Evolutionary conservation across 2,797 vertebrate genomes (phyloP).

Genomic region (Notolepis coatsorum): DNA sequence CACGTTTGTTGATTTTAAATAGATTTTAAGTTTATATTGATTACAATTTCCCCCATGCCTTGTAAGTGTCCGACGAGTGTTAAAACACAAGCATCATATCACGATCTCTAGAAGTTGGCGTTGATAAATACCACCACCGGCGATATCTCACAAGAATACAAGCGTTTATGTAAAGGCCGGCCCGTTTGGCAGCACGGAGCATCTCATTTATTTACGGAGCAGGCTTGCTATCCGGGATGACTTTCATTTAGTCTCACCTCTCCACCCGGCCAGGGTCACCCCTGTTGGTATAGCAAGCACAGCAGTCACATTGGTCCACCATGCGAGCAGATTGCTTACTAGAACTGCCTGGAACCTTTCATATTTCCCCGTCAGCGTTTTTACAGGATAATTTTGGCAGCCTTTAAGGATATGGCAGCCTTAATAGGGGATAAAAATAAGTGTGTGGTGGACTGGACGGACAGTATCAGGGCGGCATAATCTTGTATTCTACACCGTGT

Average conservation of each 20-base stretch:
- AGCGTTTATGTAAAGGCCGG: conserved; percentile 56
- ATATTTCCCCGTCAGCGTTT: conserved; percentile 83
- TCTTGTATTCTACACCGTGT: conserved; percentile 78
- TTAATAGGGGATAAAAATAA: conserved; percentile 84
- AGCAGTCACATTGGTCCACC: conserved; percentile 82
- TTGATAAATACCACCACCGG: conserved; percentile 35
- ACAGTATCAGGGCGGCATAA: conserved; percentile 79
- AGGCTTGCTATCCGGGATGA: conserved; percentile 69
- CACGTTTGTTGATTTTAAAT: no score
- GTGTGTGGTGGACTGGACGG: conserved; percentile 74
- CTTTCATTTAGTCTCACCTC: conserved; percentile 80
- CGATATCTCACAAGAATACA: conserved; percentile 37
- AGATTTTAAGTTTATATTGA: no score
- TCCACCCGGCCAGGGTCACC: conserved; percentile 79
- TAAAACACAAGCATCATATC: conserved; percentile 15
- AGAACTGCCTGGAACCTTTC: conserved; percentile 81
- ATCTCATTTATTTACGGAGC: conserved; percentile 54
- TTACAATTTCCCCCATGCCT: no score
- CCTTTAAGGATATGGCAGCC: conserved; percentile 83
- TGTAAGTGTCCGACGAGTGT: not conserved
- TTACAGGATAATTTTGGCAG: conserved; percentile 83
- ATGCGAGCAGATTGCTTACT: conserved; percentile 83
- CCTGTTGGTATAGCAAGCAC: conserved; percentile 82
- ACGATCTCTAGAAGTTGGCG: conserved; percentile 43
- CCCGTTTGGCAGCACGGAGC: conserved; percentile 39